Percentiles rank a stretch among this genome's conserved stretches.
Evolutionary conservation across 2,113 vertebrate species (phyloP).

Genomic region (Forbesichthys agassizii): DNA sequence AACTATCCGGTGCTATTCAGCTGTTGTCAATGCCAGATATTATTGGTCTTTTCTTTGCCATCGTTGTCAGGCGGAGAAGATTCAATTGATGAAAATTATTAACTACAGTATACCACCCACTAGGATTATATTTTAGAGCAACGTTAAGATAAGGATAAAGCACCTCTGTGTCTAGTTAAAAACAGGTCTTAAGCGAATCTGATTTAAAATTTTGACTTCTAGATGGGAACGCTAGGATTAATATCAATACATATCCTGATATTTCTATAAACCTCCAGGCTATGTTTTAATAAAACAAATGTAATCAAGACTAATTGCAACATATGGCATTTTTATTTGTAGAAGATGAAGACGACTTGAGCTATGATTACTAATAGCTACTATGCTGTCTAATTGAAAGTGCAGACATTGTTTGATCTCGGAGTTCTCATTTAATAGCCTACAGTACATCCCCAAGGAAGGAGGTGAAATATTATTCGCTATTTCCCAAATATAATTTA

Average conservation of each 20-base stretch:
- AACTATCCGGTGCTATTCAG: conserved; percentile 9
- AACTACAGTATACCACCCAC: background rate
- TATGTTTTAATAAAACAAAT: conserved; percentile 56
- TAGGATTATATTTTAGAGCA: background rate
- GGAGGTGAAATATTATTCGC: conserved; percentile 12
- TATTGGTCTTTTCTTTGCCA: background rate
- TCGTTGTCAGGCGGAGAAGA: background rate
- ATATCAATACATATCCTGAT: conserved; percentile 15
- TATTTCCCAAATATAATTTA: conserved; percentile 35
- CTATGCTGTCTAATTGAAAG: conserved; percentile 46
- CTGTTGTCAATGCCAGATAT: no score
- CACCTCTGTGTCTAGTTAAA: conserved; percentile 6
- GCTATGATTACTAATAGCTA: conserved; percentile 9
- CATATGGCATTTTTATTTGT: conserved; percentile 46
- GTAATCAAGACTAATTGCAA: conserved; percentile 51
- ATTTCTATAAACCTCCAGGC: conserved; percentile 38
- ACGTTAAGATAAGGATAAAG: background rate
- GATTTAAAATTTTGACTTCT: conserved; percentile 40
- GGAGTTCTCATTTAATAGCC: conserved; percentile 40
- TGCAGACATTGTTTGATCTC: conserved; percentile 50
- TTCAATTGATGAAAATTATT: background rate
- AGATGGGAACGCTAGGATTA: conserved; percentile 2
- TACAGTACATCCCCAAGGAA: conserved; percentile 18
- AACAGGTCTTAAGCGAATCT: conserved; percentile 16
- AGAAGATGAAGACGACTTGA: conserved; percentile 53